Conservation (phyloP, 2,888 invertebrate species). For the Lapara coniferarum region DNA sequence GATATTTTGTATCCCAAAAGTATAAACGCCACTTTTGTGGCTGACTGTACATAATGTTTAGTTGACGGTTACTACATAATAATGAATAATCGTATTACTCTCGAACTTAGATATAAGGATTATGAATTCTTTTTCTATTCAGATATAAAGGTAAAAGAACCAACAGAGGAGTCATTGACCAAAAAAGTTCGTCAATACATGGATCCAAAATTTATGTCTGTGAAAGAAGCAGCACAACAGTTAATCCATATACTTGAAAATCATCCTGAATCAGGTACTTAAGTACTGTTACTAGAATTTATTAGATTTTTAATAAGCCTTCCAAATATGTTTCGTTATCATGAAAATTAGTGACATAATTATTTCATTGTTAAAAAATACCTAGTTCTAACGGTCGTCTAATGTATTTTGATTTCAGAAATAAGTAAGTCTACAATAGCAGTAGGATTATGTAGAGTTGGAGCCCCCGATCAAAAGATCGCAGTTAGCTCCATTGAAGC, state of each 20-base stretch:
- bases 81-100: no score
- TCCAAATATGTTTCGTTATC: neutral
- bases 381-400: neutral
- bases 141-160: conserved; percentile 99
- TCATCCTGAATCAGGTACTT: conserved; percentile 62
- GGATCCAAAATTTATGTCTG: conserved; percentile 97
- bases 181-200: conserved; percentile 95
- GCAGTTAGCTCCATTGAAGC: conserved; percentile 87
- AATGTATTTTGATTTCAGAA: conserved; percentile 49
- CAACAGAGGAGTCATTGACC: conserved; percentile 95
- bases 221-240: conserved; percentile 93
- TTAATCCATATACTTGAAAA: conserved; percentile 89
- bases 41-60: no score
- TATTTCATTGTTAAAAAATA: neutral
- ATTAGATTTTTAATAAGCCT: neutral
- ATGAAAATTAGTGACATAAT: neutral
- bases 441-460: conserved; percentile 96
- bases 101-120: no score
- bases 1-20: no score
- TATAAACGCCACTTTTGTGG: no score
- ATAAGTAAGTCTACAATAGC: conserved; percentile 69
- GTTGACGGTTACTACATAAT: no score
- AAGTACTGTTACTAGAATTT: neutral
- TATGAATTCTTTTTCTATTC: conserved; percentile 48
- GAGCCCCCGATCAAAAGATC: conserved; percentile 92